These are phyloP conservation scores for Synanthedon andrenaeformis DNA, from an alignment of 2,888 invertebrate species.

Conservation along the genomic window DNA sequence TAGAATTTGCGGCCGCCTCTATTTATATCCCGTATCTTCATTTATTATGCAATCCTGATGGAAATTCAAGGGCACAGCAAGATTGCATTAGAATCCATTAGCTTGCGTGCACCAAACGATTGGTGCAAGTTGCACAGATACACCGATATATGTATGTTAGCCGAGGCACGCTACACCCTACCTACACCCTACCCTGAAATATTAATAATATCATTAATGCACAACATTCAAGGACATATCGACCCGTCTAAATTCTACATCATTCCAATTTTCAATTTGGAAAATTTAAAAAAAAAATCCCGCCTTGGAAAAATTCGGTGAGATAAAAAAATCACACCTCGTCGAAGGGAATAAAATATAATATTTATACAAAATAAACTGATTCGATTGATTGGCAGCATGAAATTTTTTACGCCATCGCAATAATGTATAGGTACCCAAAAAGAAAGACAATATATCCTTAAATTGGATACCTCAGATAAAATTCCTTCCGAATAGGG, in stretches of 20 bases:
- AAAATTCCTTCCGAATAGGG: slow-evolving; percentile 38
- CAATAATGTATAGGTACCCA: background rate
- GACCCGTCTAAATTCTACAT: background rate
- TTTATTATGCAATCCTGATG: slow-evolving; percentile 19
- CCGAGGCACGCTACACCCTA: background rate
- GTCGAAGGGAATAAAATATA: background rate
- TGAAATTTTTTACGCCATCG: background rate
- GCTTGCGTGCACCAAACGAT: slow-evolving; percentile 12
- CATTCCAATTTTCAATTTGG: slow-evolving; percentile 4
- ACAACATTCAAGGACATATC: background rate
- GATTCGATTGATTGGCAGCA: no score
- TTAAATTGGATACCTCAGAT: slow-evolving; percentile 31
- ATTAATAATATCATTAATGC: background rate
- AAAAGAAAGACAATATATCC: slow-evolving; percentile 25
- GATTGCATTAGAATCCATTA: slow-evolving; percentile 28
- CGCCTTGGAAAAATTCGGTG: slow-evolving; percentile 8
- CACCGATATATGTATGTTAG: background rate
- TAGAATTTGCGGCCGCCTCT: background rate
- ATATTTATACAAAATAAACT: no score
- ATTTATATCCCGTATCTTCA: slow-evolving; percentile 15
- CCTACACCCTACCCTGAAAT: background rate
- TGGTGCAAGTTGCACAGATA: background rate
- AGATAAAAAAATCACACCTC: background rate
- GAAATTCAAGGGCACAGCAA: slow-evolving; percentile 20
- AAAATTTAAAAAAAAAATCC: no score